A percentile compares a stretch with the other conserved stretches of the same genome.
These are phyloP conservation scores for Pardosa pseudoannulata DNA, from an alignment of 2,888 invertebrate species.

Conservation along the genomic window DNA sequence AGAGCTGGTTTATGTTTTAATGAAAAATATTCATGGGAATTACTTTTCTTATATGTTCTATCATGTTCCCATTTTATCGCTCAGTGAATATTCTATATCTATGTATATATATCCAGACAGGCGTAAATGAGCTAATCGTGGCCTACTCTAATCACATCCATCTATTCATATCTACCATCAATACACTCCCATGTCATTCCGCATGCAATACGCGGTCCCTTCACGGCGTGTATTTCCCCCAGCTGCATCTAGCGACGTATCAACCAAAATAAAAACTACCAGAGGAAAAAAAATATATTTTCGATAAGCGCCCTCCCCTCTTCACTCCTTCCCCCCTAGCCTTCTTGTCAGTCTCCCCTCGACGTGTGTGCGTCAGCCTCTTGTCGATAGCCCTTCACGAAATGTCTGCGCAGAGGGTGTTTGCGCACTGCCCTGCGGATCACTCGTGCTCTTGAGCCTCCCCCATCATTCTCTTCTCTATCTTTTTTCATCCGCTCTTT, in stretches of 20 bases:
- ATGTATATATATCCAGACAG: too few species aligned
- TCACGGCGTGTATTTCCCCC: constrained; percentile 46
- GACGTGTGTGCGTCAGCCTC: constrained; percentile 68
- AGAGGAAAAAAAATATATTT: neutral
- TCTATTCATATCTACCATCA: neutral
- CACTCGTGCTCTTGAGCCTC: constrained; percentile 57
- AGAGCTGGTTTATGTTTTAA: too few species aligned
- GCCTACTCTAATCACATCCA: neutral
- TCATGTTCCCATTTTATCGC: too few species aligned
- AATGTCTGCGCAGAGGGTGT: constrained; percentile 50
- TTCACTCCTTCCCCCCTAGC: neutral
- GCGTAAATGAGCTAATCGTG: too few species aligned
- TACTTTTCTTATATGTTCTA: too few species aligned
- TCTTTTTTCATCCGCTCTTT: neutral
- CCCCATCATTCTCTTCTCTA: neutral
- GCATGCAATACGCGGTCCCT: constrained; percentile 33
- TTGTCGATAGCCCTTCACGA: constrained; percentile 69
- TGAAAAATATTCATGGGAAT: too few species aligned
- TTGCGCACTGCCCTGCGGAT: constrained; percentile 59
- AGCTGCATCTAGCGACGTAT: constrained; percentile 41
- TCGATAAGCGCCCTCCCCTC: constrained; percentile 33
- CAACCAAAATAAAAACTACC: constrained; percentile 7
- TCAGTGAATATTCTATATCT: too few species aligned
- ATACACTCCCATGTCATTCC: neutral
- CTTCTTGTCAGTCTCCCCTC: constrained; percentile 60